A percentile compares a stretch with the other conserved stretches of the same genome.
phyloP scores from a whole-genome alignment of 2,797 vertebrate species.

The Leptatherina wallacei region DNA sequence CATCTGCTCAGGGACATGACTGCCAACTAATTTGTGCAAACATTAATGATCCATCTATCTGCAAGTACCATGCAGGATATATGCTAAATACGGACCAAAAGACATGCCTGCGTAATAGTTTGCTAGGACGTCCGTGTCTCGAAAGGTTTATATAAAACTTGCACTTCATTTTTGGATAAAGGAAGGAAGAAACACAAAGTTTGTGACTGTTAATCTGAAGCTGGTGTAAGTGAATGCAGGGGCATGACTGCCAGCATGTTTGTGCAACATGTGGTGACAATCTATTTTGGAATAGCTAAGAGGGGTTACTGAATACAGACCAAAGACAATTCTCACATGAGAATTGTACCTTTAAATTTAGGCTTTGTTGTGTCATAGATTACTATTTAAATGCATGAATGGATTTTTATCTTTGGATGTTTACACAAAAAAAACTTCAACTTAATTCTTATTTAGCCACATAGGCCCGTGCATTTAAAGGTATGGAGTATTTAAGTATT shows the following conservation, averaged over 20 bases:
- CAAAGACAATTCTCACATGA: too few species aligned
- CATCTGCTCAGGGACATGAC: constrained; percentile 76
- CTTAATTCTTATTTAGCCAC: too few species aligned
- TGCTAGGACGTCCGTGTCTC: not conserved
- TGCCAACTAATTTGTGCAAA: constrained; percentile 84
- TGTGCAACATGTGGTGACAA: too few species aligned
- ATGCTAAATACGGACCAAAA: constrained; percentile 80
- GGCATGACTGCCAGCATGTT: too few species aligned
- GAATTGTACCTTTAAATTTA: not conserved
- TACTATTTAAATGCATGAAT: not conserved
- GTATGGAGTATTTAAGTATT: not conserved
- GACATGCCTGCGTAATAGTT: constrained; percentile 71
- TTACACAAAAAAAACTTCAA: too few species aligned
- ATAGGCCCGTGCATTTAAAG: not conserved
- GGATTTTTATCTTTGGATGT: too few species aligned
- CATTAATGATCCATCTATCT: constrained; percentile 69
- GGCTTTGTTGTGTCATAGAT: not conserved
- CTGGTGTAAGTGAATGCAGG: not conserved
- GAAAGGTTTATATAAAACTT: not conserved
- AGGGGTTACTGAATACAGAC: too few species aligned
- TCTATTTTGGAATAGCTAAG: too few species aligned
- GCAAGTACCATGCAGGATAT: constrained; percentile 81
- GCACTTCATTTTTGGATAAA: not conserved
- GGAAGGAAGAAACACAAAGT: not conserved
- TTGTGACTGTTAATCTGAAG: not conserved